Evolutionary conservation across 1,140 invertebrate species (phyloP).

Genomic region (Sesamia nonagrioides): DNA sequence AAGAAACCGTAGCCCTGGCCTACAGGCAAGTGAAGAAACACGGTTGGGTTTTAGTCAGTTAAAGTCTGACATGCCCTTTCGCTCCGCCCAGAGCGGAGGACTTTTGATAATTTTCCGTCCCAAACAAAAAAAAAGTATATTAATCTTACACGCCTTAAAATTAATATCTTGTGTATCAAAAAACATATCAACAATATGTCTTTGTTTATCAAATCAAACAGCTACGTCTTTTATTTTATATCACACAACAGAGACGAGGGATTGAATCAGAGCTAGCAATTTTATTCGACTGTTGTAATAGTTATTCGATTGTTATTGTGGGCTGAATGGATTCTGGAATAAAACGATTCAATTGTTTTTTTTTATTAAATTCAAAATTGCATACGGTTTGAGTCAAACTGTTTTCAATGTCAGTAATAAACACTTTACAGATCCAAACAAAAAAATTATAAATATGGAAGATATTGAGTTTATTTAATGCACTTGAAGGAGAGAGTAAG

Average conservation of each 20-base stretch:
- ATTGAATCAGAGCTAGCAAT: constrained; percentile 14
- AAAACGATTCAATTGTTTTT: neutral
- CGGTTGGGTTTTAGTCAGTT: too few relatives aligned
- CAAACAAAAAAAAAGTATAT: too few relatives aligned
- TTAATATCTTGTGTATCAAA: neutral
- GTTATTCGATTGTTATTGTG: constrained; percentile 32
- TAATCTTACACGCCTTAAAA: neutral
- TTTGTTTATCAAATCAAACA: constrained; percentile 24
- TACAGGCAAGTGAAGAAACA: too few relatives aligned
- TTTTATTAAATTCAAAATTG: constrained; percentile 1
- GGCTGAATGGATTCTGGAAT: constrained; percentile 6
- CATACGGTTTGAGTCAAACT: neutral
- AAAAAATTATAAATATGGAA: too few relatives aligned
- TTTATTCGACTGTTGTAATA: constrained; percentile 23
- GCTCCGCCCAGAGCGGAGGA: too few relatives aligned
- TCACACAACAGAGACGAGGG: constrained; percentile 4
- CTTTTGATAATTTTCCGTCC: too few relatives aligned
- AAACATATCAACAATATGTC: constrained; percentile 2
- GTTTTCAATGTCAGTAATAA: too few relatives aligned
- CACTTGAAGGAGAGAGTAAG: too few relatives aligned
- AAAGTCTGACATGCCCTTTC: too few relatives aligned
- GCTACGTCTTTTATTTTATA: constrained; percentile 25
- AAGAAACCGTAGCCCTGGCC: too few relatives aligned
- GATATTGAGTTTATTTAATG: too few relatives aligned
- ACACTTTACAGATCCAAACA: too few relatives aligned